phyloP scores from a whole-genome alignment of 1,140 invertebrate genomes.

The Rhizoglyphus robini region DNA sequence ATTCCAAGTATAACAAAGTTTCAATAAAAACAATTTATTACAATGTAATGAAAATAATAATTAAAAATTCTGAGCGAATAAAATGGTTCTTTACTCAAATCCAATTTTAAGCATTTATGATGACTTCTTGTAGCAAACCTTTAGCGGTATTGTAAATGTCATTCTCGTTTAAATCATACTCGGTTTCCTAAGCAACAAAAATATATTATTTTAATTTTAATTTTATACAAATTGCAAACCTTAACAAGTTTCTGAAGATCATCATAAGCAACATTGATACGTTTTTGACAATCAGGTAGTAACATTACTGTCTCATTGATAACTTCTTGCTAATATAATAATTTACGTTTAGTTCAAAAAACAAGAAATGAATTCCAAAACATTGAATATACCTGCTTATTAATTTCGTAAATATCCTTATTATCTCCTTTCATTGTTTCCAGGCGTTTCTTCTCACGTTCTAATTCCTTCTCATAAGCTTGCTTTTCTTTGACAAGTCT shows the following conservation, averaged over 20 bases:
- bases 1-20: too few species aligned
- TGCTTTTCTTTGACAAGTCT: constrained; percentile 24
- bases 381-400: constrained; percentile 20
- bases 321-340: constrained; percentile 25
- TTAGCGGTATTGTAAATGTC: not conserved
- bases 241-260: constrained; percentile 23
- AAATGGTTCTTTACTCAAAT: too few species aligned
- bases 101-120: not conserved
- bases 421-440: constrained; percentile 22
- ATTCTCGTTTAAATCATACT: not conserved
- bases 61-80: too few species aligned
- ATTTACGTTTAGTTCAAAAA: too few species aligned
- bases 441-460: constrained; percentile 20
- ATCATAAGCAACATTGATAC: constrained; percentile 21
- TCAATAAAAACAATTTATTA: too few species aligned
- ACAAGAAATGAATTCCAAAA: not conserved
- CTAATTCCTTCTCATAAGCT: constrained; percentile 25
- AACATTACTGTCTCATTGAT: constrained; percentile 25
- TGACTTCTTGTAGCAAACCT: not conserved
- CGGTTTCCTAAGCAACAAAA: not conserved
- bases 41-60: too few species aligned
- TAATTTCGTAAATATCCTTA: constrained; percentile 21
- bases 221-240: not conserved
- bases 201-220: not conserved
- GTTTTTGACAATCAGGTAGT: constrained; percentile 23